A percentile compares a stretch with the other conserved stretches of the same genome.
These are phyloP conservation scores for Pholis gunnellus DNA, from an alignment of 2,113 vertebrate genomes.

Conservation along the genomic window DNA sequence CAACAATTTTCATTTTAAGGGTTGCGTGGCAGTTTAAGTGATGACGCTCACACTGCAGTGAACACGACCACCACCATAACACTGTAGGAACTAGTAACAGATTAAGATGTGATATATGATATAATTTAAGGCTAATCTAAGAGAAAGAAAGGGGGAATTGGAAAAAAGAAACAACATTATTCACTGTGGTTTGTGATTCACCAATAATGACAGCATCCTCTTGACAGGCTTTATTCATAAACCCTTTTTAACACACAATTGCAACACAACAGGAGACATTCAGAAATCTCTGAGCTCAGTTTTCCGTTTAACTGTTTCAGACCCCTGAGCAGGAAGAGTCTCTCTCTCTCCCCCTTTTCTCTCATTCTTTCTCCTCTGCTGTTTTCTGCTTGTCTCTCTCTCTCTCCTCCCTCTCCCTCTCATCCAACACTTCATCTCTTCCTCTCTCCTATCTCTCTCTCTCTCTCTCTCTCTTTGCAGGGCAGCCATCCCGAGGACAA, in stretches of 20 bases:
- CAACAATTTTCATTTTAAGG: constrained; percentile 29
- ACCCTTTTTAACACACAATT: constrained; percentile 48
- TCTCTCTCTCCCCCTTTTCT: constrained; percentile 25
- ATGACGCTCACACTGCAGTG: constrained; percentile 9
- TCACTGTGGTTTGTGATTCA: constrained; percentile 47
- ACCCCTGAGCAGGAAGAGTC: constrained; percentile 40
- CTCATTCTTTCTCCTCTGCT: constrained; percentile 52
- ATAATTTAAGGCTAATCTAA: background rate
- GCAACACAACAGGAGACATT: constrained; percentile 64
- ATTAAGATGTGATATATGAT: constrained; percentile 8
- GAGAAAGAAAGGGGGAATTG: constrained; percentile 4
- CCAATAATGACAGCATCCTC: constrained; percentile 44
- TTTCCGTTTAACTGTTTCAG: constrained; percentile 61
- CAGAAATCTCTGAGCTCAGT: constrained; percentile 49
- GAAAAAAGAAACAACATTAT: constrained; percentile 15
- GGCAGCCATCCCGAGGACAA: constrained; percentile 82
- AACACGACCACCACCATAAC: constrained; percentile 19
- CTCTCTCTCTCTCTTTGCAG: constrained; percentile 55
- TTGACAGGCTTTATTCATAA: constrained; percentile 58
- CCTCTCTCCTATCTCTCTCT: constrained; percentile 21
- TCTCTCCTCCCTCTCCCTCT: constrained; percentile 37
- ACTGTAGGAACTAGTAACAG: background rate
- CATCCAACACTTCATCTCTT: constrained; percentile 42
- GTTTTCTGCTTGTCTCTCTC: constrained; percentile 26
- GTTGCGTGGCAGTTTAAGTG: constrained; percentile 13